These are phyloP conservation scores for Trogon surrucura DNA, from an alignment of 2,113 vertebrate genomes.

Conservation along the genomic window DNA sequence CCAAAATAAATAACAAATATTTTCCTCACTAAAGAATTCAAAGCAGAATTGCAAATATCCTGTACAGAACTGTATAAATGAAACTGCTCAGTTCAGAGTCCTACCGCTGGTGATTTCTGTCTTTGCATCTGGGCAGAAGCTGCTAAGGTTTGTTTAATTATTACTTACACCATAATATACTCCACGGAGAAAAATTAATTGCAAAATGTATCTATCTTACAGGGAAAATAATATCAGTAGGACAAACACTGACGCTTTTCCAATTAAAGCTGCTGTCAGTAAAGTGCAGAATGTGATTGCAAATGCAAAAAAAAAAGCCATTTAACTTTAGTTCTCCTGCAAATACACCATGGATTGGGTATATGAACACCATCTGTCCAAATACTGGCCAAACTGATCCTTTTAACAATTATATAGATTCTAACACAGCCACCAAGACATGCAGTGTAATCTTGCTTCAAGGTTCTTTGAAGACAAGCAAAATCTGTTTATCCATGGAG, in stretches of 20 bases:
- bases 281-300: conserved; percentile 56
- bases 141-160: conserved; percentile 60
- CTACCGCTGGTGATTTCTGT: neutral
- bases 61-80: neutral
- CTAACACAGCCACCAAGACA: neutral
- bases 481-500: neutral
- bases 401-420: conserved; percentile 48
- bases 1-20: conserved; percentile 15
- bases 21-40: neutral
- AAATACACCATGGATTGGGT: conserved; percentile 58
- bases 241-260: conserved; percentile 56
- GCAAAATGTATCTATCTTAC: conserved; percentile 54
- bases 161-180: conserved; percentile 37
- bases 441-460: neutral
- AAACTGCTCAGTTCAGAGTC: neutral
- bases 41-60: neutral
- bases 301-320: conserved; percentile 48
- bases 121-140: conserved; percentile 10
- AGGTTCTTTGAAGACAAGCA: conserved; percentile 34
- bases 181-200: conserved; percentile 63
- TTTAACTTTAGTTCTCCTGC: conserved; percentile 63
- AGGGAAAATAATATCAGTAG: conserved; percentile 38
- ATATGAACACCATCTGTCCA: conserved; percentile 61
- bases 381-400: conserved; percentile 30
- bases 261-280: conserved; percentile 65